A percentile compares a stretch with the other conserved stretches of the same genome.
Conservation (phyloP, 2,797 vertebrate genomes). For the Austrolebias charrua region DNA sequence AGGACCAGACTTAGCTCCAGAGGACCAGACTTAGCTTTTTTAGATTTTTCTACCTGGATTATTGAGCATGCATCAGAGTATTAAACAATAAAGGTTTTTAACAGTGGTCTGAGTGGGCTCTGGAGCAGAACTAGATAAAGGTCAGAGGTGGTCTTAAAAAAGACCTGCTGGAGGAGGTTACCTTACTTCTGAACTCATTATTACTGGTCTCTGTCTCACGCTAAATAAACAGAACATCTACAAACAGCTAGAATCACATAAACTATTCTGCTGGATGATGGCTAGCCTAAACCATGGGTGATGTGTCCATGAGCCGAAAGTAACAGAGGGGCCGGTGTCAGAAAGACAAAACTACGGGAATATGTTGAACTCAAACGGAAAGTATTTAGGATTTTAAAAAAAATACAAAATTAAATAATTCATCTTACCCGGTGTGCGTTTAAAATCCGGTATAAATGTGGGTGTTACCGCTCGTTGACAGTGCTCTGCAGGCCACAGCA, state of each 20-base stretch:
- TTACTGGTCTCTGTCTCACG: too few species aligned
- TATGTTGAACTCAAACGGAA: background rate
- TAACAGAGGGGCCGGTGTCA: background rate
- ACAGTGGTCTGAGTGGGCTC: constrained; percentile 8
- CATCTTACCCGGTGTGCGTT: constrained; percentile 57
- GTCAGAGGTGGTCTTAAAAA: constrained; percentile 50
- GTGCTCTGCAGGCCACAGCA: constrained; percentile 13
- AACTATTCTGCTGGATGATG: too few species aligned
- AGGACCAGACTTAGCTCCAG: too few species aligned
- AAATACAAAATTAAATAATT: background rate
- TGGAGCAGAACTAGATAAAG: constrained; percentile 37
- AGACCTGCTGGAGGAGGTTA: constrained; percentile 13
- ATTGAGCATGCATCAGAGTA: too few species aligned
- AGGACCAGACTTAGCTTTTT: too few species aligned
- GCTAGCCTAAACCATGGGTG: background rate
- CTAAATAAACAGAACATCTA: too few species aligned
- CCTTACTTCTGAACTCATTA: background rate
- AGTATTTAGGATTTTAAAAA: constrained; percentile 9
- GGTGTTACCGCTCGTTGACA: constrained; percentile 35
- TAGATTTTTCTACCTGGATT: too few species aligned
- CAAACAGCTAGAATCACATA: too few species aligned
- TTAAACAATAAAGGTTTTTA: background rate
- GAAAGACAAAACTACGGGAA: background rate
- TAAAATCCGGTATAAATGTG: constrained; percentile 31
- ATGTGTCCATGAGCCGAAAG: background rate